Base-by-base conservation (phyloP, 2,888 invertebrate species). In the Standfussiana lucernea region DNA sequence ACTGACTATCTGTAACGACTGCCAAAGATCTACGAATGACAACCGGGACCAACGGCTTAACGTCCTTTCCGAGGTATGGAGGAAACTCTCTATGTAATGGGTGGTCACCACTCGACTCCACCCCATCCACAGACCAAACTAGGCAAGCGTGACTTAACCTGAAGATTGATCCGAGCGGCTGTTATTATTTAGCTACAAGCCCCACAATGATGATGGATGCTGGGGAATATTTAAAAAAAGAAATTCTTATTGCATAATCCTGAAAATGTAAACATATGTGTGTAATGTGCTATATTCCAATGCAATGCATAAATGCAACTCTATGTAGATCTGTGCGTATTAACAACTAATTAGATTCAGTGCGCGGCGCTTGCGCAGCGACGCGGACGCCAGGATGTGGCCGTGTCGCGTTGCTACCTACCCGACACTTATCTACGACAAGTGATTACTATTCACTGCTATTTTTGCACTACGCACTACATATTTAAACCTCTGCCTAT, bases 311-410 rank as follows among this genome's bases (percentile, higher is more conserved):
- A 47, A 79, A 74, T 81, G 56, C 88, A 87, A 66, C 85, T 86
- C 84, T 81, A 83, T 84, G 74, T 79, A 82, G 66, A 84, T 87
- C 64, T 64, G 40, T 73, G 71, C 73, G 77, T 72, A 89, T 86
- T 83, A 85, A 75, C 78, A 35, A 72, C 67, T 86, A 90, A 90
- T 91, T 87, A 88, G 83, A 91, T 90, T 85, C 86, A 88, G 86
- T 72, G 75, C 79, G 79, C 87, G 83, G 87, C 86, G 87, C 88
- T 87, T 84, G 87, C 89, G 84, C 87, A 82, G 71, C 77, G 75
- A 84, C 89, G 88, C 87, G 72, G 77, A 86, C 89, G 88, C 89
- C 90, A 86, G 87, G 88, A 86, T 88, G 86, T 80, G 81, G 82
- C 80, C 56, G 83, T 86, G 87, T 88, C 83, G 83, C 86, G 71